phyloP scores from a whole-genome alignment of 92 coral and sea anemone species.

The Phenganax marumi region DNA sequence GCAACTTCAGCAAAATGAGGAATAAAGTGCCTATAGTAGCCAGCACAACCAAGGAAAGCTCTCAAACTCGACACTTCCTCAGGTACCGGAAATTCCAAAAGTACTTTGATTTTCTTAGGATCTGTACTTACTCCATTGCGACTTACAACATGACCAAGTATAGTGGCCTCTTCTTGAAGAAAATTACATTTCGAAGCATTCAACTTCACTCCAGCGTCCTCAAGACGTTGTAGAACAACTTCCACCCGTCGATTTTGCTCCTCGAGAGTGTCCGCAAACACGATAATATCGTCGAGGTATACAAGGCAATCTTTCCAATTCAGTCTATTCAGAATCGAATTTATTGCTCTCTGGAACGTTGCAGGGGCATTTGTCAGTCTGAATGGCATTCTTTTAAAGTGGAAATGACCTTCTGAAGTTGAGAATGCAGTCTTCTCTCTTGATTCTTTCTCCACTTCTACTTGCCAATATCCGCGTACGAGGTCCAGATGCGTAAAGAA shows the following conservation, averaged over 20 bases:
- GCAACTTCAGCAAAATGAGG: constrained; percentile 48
- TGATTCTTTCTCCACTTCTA: neutral
- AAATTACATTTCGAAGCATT: constrained; percentile 3
- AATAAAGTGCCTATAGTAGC: constrained; percentile 41
- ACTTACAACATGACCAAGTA: neutral
- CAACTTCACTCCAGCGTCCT: constrained; percentile 3
- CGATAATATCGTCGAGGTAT: constrained; percentile 13
- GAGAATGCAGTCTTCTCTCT: constrained; percentile 32
- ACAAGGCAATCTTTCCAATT: constrained; percentile 22
- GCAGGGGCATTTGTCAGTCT: constrained; percentile 19
- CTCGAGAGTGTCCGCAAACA: neutral
- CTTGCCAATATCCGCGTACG: constrained; percentile 28
- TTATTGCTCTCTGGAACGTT: constrained; percentile 17
- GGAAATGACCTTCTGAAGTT: constrained; percentile 22
- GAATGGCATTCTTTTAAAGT: constrained; percentile 33
- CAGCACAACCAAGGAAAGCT: constrained; percentile 6
- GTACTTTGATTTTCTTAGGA: neutral
- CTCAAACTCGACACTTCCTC: neutral
- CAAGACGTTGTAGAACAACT: neutral
- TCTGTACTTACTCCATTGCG: constrained; percentile 13
- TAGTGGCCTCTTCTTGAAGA: neutral
- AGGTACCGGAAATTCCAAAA: neutral
- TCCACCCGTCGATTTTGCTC: constrained; percentile 1
- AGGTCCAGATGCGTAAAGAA: constrained; percentile 16
- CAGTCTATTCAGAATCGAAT: neutral